Evolutionary conservation across 2,113 vertebrate genomes (phyloP).

Genomic region (Zapornia atra): DNA sequence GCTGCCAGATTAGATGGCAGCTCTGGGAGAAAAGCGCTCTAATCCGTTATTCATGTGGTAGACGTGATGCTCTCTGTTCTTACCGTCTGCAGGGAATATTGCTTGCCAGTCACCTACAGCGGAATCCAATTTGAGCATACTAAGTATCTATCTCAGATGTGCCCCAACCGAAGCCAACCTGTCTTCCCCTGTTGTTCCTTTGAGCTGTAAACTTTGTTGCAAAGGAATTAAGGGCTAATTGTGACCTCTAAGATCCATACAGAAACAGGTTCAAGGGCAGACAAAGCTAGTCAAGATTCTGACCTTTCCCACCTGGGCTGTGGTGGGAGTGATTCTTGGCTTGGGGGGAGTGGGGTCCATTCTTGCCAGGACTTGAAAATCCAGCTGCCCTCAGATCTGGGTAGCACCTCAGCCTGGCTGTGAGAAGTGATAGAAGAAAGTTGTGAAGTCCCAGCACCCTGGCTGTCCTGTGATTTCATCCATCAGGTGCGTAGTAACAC

Average conservation of each 20-base stretch:
- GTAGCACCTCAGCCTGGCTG: not conserved
- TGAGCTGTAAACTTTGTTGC: not conserved
- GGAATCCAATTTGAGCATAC: not conserved
- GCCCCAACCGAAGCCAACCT: not conserved
- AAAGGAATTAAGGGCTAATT: not conserved
- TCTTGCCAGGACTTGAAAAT: not conserved
- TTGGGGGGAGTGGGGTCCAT: rapidly evolving
- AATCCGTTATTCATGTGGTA: not conserved
- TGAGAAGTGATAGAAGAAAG: not conserved
- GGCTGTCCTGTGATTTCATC: not conserved
- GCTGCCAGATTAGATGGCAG: not conserved
- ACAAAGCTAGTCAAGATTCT: not conserved
- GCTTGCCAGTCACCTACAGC: not conserved
- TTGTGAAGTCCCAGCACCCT: not conserved
- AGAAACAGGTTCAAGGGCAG: not conserved
- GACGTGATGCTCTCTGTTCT: conserved; percentile 10
- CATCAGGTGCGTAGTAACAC: not conserved
- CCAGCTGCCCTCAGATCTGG: not conserved
- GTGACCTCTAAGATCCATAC: not conserved
- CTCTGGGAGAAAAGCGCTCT: not conserved
- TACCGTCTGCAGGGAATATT: not conserved
- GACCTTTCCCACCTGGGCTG: not conserved
- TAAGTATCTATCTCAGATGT: not conserved
- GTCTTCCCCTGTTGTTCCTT: not conserved
- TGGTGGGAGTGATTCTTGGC: not conserved